These are phyloP conservation scores for Sturmia bella DNA, from an alignment of 2,888 invertebrate genomes.

Conservation along the genomic window DNA sequence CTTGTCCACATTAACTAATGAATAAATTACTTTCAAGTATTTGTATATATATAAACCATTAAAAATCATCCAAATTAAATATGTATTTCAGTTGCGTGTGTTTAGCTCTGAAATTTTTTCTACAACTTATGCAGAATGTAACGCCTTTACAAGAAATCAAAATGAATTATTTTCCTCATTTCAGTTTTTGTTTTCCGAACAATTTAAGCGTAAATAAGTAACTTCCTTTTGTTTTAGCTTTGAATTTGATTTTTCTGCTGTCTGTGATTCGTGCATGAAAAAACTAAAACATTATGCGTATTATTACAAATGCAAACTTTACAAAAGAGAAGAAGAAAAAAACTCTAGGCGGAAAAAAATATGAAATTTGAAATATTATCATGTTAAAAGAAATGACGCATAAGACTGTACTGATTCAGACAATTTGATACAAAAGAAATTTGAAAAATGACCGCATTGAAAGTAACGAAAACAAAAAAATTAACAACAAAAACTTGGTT, in stretches of 20 bases:
- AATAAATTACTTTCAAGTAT: no score
- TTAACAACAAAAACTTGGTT: slow-evolving; percentile 16
- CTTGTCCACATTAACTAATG: no score
- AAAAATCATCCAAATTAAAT: no score
- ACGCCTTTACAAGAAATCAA: not conserved
- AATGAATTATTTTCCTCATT: not conserved
- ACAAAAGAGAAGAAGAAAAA: slow-evolving; percentile 12
- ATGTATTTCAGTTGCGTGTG: no score
- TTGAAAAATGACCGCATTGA: slow-evolving; percentile 26
- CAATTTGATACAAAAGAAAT: slow-evolving; percentile 1
- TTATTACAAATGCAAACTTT: slow-evolving; percentile 30
- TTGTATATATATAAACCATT: no score
- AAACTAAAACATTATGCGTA: slow-evolving; percentile 51
- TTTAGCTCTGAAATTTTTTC: no score
- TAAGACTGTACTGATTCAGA: slow-evolving; percentile 7
- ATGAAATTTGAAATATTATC: slow-evolving; percentile 49
- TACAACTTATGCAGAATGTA: not conserved
- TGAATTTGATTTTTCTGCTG: not conserved
- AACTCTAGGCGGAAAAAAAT: slow-evolving; percentile 24
- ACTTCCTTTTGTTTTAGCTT: slow-evolving; percentile 50
- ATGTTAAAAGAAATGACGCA: slow-evolving; percentile 53
- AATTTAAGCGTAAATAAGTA: slow-evolving; percentile 5
- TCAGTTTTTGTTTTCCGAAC: not conserved
- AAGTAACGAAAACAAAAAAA: not conserved
- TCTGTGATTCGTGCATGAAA: slow-evolving; percentile 47